These are phyloP conservation scores for Cepaea nemoralis DNA, from an alignment of 1,140 invertebrate genomes.

Conservation along the genomic window DNA sequence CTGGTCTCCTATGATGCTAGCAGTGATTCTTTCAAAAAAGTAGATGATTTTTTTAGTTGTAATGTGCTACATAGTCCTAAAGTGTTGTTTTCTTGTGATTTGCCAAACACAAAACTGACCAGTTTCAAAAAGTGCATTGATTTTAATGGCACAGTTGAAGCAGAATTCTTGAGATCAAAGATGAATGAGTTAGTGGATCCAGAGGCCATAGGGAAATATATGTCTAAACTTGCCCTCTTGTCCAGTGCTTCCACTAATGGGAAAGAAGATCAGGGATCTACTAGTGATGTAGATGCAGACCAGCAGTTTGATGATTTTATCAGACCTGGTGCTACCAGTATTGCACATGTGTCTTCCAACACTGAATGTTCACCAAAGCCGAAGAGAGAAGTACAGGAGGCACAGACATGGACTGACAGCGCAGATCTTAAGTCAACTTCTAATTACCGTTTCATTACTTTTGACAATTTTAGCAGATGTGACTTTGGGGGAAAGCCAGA, in stretches of 20 bases:
- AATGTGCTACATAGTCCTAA: slow-evolving; percentile 62
- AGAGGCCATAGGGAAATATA: not conserved
- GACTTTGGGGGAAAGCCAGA: not conserved
- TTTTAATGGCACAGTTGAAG: slow-evolving; percentile 29
- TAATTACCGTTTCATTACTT: not conserved
- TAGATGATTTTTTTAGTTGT: not conserved
- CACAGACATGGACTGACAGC: not conserved
- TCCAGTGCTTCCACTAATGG: not conserved
- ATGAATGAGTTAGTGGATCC: slow-evolving; percentile 52
- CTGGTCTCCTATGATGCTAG: slow-evolving; percentile 32
- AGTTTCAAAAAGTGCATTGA: slow-evolving; percentile 56
- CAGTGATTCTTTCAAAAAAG: not conserved
- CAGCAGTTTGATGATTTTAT: not conserved
- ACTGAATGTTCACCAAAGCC: not conserved
- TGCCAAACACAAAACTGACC: slow-evolving; percentile 28
- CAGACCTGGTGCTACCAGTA: not conserved
- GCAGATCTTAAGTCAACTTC: not conserved
- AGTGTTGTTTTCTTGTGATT: slow-evolving; percentile 52
- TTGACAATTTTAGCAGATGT: not conserved
- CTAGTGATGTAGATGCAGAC: not conserved
- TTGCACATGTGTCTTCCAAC: not conserved
- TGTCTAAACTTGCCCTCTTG: slow-evolving; percentile 7
- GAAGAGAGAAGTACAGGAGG: not conserved
- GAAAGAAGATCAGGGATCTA: not conserved
- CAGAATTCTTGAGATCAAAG: slow-evolving; percentile 39